Conservation (phyloP, 2,888 invertebrate genomes). For the Scaptomyza polygonia region DNA sequence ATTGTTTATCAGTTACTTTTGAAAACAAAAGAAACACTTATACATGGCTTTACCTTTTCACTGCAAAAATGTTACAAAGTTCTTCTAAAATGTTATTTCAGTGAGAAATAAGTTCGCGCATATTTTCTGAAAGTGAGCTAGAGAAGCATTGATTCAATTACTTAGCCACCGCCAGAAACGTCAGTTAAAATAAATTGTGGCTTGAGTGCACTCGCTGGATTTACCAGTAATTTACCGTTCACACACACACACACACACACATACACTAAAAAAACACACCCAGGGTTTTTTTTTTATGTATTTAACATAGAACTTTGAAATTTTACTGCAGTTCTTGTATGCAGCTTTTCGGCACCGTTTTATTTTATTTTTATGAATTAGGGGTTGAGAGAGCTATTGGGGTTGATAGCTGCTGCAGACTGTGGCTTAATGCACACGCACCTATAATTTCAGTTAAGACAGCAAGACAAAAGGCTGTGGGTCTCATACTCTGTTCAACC, state of each 20-base stretch:
- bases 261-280: constrained; percentile 11
- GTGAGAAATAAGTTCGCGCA: constrained; percentile 29
- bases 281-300: constrained; percentile 44
- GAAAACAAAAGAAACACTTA: too few species aligned
- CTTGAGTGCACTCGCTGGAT: constrained; percentile 62
- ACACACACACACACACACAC: constrained; percentile 1
- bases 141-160: constrained; percentile 56
- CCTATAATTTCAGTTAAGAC: constrained; percentile 42
- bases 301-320: constrained; percentile 53
- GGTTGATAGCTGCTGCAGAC: constrained; percentile 1
- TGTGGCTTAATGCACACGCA: constrained; percentile 40
- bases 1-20: too few species aligned
- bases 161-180: constrained; percentile 46
- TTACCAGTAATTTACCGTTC: constrained; percentile 60
- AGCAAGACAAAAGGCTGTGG: constrained; percentile 40
- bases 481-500: constrained; percentile 20
- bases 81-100: constrained; percentile 27
- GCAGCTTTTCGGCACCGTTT: constrained; percentile 39
- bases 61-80: not conserved
- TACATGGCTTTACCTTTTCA: too few species aligned
- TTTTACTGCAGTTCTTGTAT: constrained; percentile 52
- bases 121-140: constrained; percentile 28
- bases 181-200: constrained; percentile 57
- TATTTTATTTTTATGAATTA: constrained; percentile 1
- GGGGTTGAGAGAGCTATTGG: constrained; percentile 9